These are phyloP conservation scores for Wiebesia pumilae DNA, from an alignment of 1,140 invertebrate species.

Conservation along the genomic window DNA sequence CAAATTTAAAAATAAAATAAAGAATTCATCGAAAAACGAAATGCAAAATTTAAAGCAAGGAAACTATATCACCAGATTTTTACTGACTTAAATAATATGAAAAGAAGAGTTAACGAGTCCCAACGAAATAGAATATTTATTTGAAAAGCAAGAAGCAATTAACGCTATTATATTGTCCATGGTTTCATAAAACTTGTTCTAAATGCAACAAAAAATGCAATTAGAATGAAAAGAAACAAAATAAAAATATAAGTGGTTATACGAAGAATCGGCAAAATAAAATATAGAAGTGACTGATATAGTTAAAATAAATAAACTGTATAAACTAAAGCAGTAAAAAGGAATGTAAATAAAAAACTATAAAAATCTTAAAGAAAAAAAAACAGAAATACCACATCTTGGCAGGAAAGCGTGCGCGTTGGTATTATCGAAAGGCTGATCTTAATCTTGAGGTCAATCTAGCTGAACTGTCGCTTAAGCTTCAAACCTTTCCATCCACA, in stretches of 20 bases:
- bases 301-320: not conserved
- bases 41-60: too few species aligned
- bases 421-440: conserved; percentile 76
- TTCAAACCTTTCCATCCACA: conserved; percentile 83
- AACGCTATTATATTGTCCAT: not conserved
- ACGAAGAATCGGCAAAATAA: not conserved
- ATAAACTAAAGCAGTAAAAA: not conserved
- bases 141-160: conserved; percentile 14
- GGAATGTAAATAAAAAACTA: conserved; percentile 33
- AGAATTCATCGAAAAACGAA: too few species aligned
- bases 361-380: conserved; percentile 15
- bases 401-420: conserved; percentile 67
- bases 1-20: too few species aligned
- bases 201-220: conserved; percentile 18
- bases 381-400: conserved; percentile 73
- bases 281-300: not conserved
- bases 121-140: not conserved
- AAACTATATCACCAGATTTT: too few species aligned
- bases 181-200: conserved; percentile 1
- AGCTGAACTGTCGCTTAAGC: conserved; percentile 81
- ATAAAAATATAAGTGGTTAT: too few species aligned
- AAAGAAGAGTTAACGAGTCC: too few species aligned
- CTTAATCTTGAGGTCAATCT: conserved; percentile 87
- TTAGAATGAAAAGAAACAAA: not conserved
- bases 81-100: not conserved